These are phyloP conservation scores for Scylla paramamosain DNA, from an alignment of 1,140 invertebrate genomes.

Conservation along the genomic window DNA sequence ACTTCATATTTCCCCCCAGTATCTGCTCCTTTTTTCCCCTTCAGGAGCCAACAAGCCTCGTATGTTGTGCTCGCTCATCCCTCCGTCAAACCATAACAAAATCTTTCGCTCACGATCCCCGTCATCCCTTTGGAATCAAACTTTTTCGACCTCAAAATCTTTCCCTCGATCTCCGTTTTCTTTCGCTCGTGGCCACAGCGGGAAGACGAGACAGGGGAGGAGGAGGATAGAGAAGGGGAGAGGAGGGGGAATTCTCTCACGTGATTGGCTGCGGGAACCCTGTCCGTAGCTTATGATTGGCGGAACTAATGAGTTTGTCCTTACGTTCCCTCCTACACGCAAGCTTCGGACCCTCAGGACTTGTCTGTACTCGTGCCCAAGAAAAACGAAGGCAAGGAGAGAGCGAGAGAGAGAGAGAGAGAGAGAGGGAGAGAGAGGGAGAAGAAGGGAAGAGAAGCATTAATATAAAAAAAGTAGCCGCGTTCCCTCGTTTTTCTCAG, in stretches of 20 bases:
- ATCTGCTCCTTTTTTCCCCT: not conserved
- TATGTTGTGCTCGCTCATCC: not conserved
- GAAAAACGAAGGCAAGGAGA: not conserved
- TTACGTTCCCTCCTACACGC: not conserved
- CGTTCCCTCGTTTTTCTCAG: not conserved
- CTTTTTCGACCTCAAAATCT: not conserved
- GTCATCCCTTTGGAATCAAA: not conserved
- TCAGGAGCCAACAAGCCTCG: not conserved
- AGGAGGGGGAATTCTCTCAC: not conserved
- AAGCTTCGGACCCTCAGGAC: not conserved
- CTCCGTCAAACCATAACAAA: not conserved
- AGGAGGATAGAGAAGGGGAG: too few relatives aligned
- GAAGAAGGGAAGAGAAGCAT: not conserved
- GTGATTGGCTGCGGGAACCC: not conserved
- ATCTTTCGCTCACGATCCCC: not conserved
- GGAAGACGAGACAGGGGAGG: not conserved
- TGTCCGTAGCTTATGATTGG: not conserved
- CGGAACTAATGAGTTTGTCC: conserved; percentile 21
- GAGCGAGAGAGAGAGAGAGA: not conserved
- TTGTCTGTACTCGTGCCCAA: not conserved
- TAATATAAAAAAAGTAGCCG: not conserved
- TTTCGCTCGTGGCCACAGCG: not conserved
- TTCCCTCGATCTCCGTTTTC: not conserved
- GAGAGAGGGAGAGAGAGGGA: not conserved
- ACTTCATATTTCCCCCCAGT: not conserved